Base-by-base conservation (phyloP, 1,140 invertebrate species). In the Cyclargus thomasi region DNA sequence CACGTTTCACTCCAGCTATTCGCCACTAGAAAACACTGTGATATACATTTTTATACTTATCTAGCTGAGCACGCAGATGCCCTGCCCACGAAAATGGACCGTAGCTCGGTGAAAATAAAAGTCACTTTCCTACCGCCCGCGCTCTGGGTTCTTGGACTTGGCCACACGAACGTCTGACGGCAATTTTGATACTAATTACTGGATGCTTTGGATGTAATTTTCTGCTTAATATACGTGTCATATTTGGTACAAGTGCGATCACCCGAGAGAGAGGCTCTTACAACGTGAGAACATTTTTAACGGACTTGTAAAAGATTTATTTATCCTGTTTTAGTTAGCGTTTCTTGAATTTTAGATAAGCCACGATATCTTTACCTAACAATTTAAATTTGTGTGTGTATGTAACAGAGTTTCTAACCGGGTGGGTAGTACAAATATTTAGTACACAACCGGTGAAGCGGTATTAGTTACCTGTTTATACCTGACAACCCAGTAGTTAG, bases 1-100 rank as follows among this genome's bases (percentile, higher is more conserved):
- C 68, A 79, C 83, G 82, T 88, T 88, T 88, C 84, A 88, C 86
- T 85, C 76, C 76, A 88, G 84, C 76, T 88, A 88, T 88, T 86
- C 77, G 80, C 72, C 35, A 68, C 75, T 82, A 86, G 86, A 88
- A 86, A 86, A 83, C 63, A 64, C 74, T 74, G 68, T 68, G 74
- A 71, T 75, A 71, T 75, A 86, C 85, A 88, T 88, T 85, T 82
- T 88, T 83, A 84, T 76, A 76, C 80, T 71, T 77, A 73, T 80
- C 79, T 77, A 78, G 78, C 80, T 76, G 78, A 78, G 67, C 77
- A 80, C 72, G 75, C 63, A 64, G 63, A 10, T 35, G 16, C 59
- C n/a, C 20, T 47, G 69, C 73, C 55, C 68, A 73, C 74, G 73
- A 80, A 77, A 77, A 69, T 78, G 55, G 64, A 75, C 81, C 79